Percentiles rank a stretch among this genome's conserved stretches.
Evolutionary conservation across 2,797 vertebrate genomes (phyloP).

Genomic region (Strix occidentalis): DNA sequence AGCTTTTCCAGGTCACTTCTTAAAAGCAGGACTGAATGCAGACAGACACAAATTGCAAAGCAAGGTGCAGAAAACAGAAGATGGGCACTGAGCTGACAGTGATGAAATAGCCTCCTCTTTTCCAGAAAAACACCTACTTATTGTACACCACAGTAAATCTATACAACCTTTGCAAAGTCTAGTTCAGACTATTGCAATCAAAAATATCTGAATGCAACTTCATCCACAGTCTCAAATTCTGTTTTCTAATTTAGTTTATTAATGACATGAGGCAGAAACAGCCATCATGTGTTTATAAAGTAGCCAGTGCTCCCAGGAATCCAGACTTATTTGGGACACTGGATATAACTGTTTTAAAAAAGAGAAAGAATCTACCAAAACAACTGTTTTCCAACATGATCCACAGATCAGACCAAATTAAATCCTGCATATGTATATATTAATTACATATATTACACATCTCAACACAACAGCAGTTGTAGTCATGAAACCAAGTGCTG

Average conservation of each 20-base stretch:
- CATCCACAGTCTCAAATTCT: not conserved
- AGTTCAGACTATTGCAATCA: not conserved
- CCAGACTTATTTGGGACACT: not conserved
- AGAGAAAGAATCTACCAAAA: not conserved
- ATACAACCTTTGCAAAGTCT: not conserved
- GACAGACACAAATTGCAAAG: not conserved
- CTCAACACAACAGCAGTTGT: not conserved
- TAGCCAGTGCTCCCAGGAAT: not conserved
- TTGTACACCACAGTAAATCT: not conserved
- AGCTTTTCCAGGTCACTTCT: not conserved
- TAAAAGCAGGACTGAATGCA: not conserved
- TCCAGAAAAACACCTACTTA: not conserved
- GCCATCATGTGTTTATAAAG: not conserved
- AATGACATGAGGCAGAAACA: accelerated
- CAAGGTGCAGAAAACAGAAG: not conserved
- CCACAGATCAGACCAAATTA: not conserved
- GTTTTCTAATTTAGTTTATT: not conserved
- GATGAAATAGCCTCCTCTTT: not conserved
- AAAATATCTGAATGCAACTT: not conserved
- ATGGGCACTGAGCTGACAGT: not conserved
- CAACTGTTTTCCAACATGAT: not conserved
- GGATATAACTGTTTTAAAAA: not conserved
- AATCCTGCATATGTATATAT: not conserved
- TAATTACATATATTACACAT: not conserved
- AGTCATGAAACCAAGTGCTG: not conserved